These are phyloP conservation scores for Pionites leucogaster DNA, from an alignment of 2,113 vertebrate species.

Conservation along the genomic window DNA sequence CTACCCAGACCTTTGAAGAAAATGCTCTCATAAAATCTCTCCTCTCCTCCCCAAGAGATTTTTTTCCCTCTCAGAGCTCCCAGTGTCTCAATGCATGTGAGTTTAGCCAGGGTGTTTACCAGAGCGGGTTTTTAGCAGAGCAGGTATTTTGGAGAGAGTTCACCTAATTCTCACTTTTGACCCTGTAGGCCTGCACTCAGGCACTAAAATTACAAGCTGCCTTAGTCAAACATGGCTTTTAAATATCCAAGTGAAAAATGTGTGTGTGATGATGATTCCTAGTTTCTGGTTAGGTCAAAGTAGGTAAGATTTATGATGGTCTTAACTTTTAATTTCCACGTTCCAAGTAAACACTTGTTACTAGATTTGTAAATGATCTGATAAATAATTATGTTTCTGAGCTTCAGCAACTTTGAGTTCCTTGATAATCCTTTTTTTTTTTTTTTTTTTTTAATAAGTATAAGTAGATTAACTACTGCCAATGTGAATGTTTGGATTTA, in stretches of 20 bases:
- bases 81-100: conserved; percentile 7
- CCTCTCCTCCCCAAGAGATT: neutral
- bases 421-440: neutral
- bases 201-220: neutral
- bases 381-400: neutral
- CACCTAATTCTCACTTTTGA: neutral
- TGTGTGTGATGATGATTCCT: neutral
- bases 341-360: neutral
- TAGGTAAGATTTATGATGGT: neutral
- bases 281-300: neutral
- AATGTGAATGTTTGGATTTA: neutral
- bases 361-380: neutral
- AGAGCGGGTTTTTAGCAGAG: neutral
- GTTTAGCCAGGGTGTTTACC: neutral
- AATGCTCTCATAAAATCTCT: conserved; percentile 47
- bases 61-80: neutral
- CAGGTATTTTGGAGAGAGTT: neutral
- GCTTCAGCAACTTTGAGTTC: neutral
- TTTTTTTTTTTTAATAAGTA: neutral
- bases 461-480: neutral
- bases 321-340: conserved; percentile 13
- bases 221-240: neutral
- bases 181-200: neutral
- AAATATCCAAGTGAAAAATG: neutral
- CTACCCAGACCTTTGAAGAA: conserved; percentile 44